Base-by-base conservation (phyloP, 2,113 vertebrate species). In the Scomber colias region DNA sequence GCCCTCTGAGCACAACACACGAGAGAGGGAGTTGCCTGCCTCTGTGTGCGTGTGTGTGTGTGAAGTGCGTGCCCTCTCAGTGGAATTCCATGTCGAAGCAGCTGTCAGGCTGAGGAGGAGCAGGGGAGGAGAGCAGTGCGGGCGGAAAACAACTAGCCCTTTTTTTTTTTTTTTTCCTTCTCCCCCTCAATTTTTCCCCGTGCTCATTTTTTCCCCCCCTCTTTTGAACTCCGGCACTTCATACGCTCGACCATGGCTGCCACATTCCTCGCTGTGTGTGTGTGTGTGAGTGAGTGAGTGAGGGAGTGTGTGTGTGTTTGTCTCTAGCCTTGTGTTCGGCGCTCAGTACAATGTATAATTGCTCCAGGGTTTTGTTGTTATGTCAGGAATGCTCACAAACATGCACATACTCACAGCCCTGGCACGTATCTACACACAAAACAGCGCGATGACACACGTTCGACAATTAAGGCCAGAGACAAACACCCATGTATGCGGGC, bases 21-120 rank as follows among this genome's bases (percentile, higher is more conserved):
- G 17, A 75, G 69, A 75, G 79, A 87, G 79, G 79, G 83, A 90
- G 89, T 81, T 83, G 84, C 79, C 86, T 72, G 51, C 35, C 64
- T 17, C 65, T 24, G 68, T 21, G 68, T 48, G n/a, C 66, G 72
- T 24, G 61, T 71, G 62, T 48, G 83, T 50, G 40, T 46, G 64
- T 40, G 46, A 16, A 21, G 79, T 78, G 87, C 31, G 68, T 63
- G 67, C 59, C 85, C 89, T 81, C 92, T 90, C 92, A 62, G 88
- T 87, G 93, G 90, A 92, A 92, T 92, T 92, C 82, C 75, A 82
- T 89, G 91, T 90, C 65, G 85, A 51, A 90, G 91, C 91, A 92
- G 92, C 92, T 94, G 93, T 93, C 93, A 91, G 87, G 76, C 89
- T 90, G 87, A 89, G 85, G 84, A 86, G 89, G 89, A 89, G 89